Conservation (phyloP, 1,140 invertebrate species). For the Dufourea novaeangliae region DNA sequence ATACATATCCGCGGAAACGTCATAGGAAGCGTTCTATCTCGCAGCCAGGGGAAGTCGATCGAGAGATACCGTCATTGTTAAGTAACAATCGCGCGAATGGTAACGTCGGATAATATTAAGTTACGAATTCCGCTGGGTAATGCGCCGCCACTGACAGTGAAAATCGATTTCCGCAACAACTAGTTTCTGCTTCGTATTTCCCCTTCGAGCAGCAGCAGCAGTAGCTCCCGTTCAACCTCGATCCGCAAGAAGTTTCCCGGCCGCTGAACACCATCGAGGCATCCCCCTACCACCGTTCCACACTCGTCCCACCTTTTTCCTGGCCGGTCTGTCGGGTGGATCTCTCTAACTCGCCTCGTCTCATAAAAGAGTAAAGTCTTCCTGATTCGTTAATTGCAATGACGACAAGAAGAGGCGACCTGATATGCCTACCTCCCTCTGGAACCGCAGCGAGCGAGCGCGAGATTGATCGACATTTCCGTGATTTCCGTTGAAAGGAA, state of each 20-base stretch:
- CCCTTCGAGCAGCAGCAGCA: constrained; percentile 30
- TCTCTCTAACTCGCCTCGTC: constrained; percentile 14
- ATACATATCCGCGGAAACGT: too few relatives aligned
- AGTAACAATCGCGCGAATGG: constrained; percentile 62
- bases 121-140: constrained; percentile 67
- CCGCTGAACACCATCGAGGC: neutral
- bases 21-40: constrained; percentile 3
- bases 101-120: constrained; percentile 67
- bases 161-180: constrained; percentile 68
- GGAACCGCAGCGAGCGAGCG: neutral
- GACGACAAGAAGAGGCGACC: constrained; percentile 12
- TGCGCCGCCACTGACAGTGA: constrained; percentile 48
- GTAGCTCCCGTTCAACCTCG: constrained; percentile 23
- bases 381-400: constrained; percentile 56
- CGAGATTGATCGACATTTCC: constrained; percentile 63
- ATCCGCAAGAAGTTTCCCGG: constrained; percentile 5
- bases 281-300: neutral
- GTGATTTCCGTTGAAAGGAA: constrained; percentile 66
- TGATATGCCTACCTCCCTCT: neutral
- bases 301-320: neutral
- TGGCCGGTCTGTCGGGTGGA: neutral
- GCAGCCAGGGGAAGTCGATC: neutral
- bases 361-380: constrained; percentile 62
- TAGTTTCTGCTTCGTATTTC: constrained; percentile 59
- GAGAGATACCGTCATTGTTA: constrained; percentile 51